Evolutionary conservation across 2,113 vertebrate genomes (phyloP), one percentile per base, ranked within the genome.

Genomic region (Limnothrissa miodon): DNA sequence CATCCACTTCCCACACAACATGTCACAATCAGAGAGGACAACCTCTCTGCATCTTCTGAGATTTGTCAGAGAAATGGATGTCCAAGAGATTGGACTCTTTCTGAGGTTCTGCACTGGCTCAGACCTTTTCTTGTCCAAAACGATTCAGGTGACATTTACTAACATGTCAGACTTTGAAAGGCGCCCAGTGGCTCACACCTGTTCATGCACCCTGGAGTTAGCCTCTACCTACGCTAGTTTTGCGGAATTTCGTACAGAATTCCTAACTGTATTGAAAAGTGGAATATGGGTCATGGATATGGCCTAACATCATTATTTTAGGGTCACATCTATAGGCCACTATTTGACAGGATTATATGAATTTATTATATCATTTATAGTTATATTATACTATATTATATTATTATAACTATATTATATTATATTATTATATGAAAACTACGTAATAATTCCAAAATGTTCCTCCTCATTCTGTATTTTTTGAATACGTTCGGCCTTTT

Each of bases 251-350:
- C 42, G 80, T 33, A 33, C 79, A n/a, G 85, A 86, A 74, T 86
- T 86, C 78, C 46, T 11, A 19, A 74, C 45, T 46, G 85, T 86
- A 17, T 80, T 86, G 39, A 80, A 74, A 17, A 85, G 80, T 82
- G 84, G 84, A 81, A 15, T 85, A 17, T 85, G 84, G 62, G 36
- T 81, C 17, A 85, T 81, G 80, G 84, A 85, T 53, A 85, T 85
- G 44, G 15, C 46, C 44, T 85, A 85, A 66, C 1, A 62, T 45
- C 13, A 45, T 45, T 45, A n/a, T n/a, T n/a, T n/a, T n/a, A n/a
- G n/a, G n/a, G n/a, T n/a, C n/a, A n/a, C n/a, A n/a, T n/a, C n/a
- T n/a, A n/a, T n/a, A n/a, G n/a, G n/a, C n/a, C n/a, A n/a, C n/a
- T n/a, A n/a, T n/a, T n/a, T n/a, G n/a, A n/a, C n/a, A n/a, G n/a